Percentiles rank a stretch among this genome's conserved stretches.
Evolutionary conservation across 1,140 invertebrate species (phyloP).

Genomic region (Manduca sexta): DNA sequence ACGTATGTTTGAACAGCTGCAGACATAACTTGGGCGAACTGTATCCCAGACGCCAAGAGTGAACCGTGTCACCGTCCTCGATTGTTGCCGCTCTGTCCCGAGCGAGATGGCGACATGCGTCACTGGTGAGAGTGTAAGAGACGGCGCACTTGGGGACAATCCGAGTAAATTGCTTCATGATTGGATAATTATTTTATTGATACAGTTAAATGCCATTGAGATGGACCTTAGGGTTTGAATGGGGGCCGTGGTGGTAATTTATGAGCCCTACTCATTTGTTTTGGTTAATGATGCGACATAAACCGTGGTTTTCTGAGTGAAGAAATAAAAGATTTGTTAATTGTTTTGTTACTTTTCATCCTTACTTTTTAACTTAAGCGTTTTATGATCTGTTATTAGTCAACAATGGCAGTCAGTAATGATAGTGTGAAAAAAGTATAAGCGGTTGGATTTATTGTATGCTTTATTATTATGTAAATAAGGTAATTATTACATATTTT

Average conservation of each 20-base stretch:
- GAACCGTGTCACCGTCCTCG: conserved; percentile 41
- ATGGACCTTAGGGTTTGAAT: conserved; percentile 21
- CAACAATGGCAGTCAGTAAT: too few species aligned
- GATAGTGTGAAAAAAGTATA: too few species aligned
- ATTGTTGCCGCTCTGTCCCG: conserved; percentile 21
- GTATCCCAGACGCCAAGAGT: conserved; percentile 25
- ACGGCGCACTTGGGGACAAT: conserved; percentile 29
- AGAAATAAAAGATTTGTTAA: too few species aligned
- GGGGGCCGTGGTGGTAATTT: conserved; percentile 27
- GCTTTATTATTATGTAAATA: too few species aligned
- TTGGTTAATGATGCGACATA: too few species aligned
- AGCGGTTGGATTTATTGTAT: too few species aligned
- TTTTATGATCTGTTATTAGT: too few species aligned
- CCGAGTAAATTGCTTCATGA: conserved; percentile 55
- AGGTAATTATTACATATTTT: too few species aligned
- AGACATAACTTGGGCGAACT: conserved; percentile 13
- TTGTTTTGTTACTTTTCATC: too few species aligned
- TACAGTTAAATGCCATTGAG: conserved; percentile 50
- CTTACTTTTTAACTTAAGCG: too few species aligned
- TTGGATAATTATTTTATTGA: conserved; percentile 70
- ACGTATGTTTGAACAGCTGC: not conserved
- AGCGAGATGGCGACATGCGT: conserved; percentile 23
- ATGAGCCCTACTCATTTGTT: conserved; percentile 9
- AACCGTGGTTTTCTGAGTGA: too few species aligned
- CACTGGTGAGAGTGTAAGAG: conserved; percentile 11